Evolutionary conservation across 2,113 vertebrate genomes (phyloP), one percentile per base, ranked within the genome.

Genomic region (Pantherophis guttatus): DNA sequence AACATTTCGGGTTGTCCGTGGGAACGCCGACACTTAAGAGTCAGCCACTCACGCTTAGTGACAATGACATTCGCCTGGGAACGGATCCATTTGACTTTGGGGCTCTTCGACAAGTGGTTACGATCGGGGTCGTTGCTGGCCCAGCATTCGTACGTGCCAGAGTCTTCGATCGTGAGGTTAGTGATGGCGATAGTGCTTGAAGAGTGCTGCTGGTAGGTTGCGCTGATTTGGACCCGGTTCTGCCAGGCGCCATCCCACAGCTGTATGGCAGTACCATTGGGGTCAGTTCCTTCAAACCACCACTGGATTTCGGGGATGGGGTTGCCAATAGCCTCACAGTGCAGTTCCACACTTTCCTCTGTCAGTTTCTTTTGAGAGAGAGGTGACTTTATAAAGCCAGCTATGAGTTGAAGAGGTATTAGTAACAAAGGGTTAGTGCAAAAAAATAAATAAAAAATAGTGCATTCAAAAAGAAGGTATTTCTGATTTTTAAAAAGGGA

Each of bases 21-120:
- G 95, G 93, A 94, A 94, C 90, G 94, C 95, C 95, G 92, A 93
- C 92, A 94, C 95, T 95, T 94, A 54, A 29, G 58, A 24, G 33
- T 6, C 26, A 94, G 95, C 97, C 98, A 99, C 99, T 99, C 99
- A 99, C 99, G 96, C 99, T 99, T 98, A 88, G 98, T 98, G 97
- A 99, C 98, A 97, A 99, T 98, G 98, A 99, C 93, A 94, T 99
- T 99, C 4, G 99, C 99, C 97, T 99, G 99, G 88, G 99, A 98
- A 94, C 98, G 98, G 98, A 99, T 99, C 99, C 99, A 99, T 98
- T 99, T 99, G 98, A 99, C 97, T 98, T 98, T 98, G 95, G 99
- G 99, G 17, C 95, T 98, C 97, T 98, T 99, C 97, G 97, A 98
- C 98, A 99, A 98, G 96, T 98, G 98, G 95, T 99, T 99, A 97